These are phyloP conservation scores for Phalacrocorax aristotelis DNA, from an alignment of 2,113 vertebrate genomes.

Conservation along the genomic window DNA sequence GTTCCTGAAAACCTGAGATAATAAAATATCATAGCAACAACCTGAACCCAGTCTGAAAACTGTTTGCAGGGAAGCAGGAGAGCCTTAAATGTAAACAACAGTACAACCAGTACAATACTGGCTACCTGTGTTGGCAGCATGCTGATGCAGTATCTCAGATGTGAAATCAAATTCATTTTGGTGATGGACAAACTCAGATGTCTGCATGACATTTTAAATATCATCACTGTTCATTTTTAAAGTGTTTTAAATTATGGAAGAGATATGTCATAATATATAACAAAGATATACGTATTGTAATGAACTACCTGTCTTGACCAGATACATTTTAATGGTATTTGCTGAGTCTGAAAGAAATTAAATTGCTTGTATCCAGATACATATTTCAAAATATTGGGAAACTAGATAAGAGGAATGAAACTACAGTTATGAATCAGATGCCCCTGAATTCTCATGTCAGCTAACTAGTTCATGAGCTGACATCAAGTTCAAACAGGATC, in stretches of 20 bases:
- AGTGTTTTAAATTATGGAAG: not conserved
- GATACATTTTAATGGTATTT: not conserved
- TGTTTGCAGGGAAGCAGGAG: not conserved
- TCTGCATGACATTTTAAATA: not conserved
- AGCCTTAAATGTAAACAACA: not conserved
- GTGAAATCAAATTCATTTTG: not conserved
- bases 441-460: not conserved
- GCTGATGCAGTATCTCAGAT: not conserved
- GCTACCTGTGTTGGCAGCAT: not conserved
- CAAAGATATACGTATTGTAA: not conserved
- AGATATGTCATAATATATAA: not conserved
- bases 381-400: not conserved
- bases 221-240: not conserved
- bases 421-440: not conserved
- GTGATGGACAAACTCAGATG: not conserved
- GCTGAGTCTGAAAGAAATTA: not conserved
- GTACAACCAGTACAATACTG: not conserved
- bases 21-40: not conserved
- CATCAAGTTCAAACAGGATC: not conserved
- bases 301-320: not conserved
- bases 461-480: not conserved
- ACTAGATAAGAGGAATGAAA: not conserved
- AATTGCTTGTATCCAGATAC: not conserved
- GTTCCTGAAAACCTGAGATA: not conserved
- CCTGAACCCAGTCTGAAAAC: not conserved